These are phyloP conservation scores for Clarias macrocephalus DNA, from an alignment of 2,113 vertebrate species.

Conservation along the genomic window DNA sequence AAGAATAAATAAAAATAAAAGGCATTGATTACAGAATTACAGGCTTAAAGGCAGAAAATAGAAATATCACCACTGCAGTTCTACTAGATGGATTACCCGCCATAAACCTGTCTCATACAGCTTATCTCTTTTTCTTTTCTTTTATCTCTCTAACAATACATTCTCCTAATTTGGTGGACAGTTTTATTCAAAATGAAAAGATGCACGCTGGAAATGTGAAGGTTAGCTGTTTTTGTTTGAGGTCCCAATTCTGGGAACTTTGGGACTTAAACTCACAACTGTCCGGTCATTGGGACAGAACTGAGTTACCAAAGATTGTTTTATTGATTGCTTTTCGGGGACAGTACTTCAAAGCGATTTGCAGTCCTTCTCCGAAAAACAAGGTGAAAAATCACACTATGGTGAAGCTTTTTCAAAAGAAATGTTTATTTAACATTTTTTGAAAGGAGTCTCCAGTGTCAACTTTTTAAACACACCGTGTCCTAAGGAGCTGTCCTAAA, in stretches of 20 bases:
- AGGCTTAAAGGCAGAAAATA: slow-evolving; percentile 22
- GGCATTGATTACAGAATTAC: slow-evolving; percentile 18
- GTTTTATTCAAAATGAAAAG: neutral
- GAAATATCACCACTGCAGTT: neutral
- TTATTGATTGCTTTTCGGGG: slow-evolving; percentile 8
- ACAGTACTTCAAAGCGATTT: neutral
- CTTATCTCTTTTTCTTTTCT: no score
- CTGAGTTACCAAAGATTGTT: neutral
- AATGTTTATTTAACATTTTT: neutral
- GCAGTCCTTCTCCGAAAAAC: neutral
- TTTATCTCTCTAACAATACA: neutral
- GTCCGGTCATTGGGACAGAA: neutral
- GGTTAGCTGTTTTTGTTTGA: neutral
- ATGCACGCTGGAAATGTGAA: neutral
- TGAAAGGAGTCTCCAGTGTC: neutral
- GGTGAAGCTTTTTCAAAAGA: neutral
- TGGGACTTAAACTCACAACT: neutral
- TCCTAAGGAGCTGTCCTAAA: neutral
- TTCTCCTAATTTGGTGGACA: neutral
- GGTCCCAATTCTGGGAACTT: neutral
- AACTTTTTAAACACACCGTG: neutral
- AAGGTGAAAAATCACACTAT: neutral
- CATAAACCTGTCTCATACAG: neutral
- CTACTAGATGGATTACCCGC: neutral
- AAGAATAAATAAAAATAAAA: slow-evolving; percentile 26